Evolutionary conservation across 2,113 vertebrate species (phyloP).

Genomic region (Laterallus jamaicensis): DNA sequence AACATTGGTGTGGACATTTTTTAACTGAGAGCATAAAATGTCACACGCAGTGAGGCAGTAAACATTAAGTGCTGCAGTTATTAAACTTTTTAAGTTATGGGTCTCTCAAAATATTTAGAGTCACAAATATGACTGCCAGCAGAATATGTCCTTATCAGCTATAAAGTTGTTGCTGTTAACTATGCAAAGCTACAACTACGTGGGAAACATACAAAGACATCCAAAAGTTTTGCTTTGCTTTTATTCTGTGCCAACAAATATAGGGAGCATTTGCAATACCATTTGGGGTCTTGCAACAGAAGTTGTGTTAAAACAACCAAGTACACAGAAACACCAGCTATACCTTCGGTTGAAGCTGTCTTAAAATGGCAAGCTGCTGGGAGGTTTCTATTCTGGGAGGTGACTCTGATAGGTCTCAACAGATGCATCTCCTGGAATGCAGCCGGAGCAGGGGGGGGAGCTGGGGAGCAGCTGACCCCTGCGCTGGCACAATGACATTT

Average conservation of each 20-base stretch:
- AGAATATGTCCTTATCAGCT: not conserved
- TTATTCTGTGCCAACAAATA: not conserved
- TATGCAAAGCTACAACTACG: not conserved
- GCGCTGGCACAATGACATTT: slow-evolving; percentile 37
- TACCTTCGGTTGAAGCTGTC: slow-evolving; percentile 72
- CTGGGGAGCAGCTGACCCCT: slow-evolving; percentile 68
- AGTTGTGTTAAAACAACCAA: not conserved
- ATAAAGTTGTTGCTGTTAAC: not conserved
- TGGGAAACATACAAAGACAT: not conserved
- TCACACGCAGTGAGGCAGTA: not conserved
- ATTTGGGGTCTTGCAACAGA: not conserved
- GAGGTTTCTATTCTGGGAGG: slow-evolving; percentile 91
- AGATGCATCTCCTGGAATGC: slow-evolving; percentile 89
- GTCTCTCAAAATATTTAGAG: not conserved
- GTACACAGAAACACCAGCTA: slow-evolving; percentile 15
- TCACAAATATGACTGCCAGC: not conserved
- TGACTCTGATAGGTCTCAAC: slow-evolving; percentile 87
- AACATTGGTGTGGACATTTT: not conserved
- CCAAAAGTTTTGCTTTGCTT: not conserved
- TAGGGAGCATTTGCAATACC: not conserved
- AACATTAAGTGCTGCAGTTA: not conserved
- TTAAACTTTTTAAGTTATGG: not conserved
- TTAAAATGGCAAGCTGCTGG: slow-evolving; percentile 90
- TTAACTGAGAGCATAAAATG: not conserved
- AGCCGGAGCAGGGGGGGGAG: slow-evolving; percentile 25